Percentiles rank a stretch among this genome's conserved stretches.
phyloP scores from a whole-genome alignment of 2,888 invertebrate species.

The Bursaphelenchus okinawaensis region DNA sequence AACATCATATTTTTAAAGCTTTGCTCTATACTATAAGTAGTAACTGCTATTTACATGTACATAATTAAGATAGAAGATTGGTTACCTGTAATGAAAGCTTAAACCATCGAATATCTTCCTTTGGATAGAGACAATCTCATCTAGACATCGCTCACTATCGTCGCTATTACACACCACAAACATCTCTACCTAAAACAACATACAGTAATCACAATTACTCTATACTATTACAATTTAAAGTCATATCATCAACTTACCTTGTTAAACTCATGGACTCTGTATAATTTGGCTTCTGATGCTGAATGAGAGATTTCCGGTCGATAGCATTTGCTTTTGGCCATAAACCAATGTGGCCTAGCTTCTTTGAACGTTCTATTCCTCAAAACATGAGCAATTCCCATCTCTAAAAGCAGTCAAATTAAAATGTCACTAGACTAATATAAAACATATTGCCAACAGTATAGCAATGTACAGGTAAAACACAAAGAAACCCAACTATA shows the following conservation, averaged over 20 bases:
- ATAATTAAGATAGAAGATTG: not conserved
- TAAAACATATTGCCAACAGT: no score
- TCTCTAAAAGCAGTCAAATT: conserved; percentile 35
- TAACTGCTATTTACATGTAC: no score
- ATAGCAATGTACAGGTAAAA: no score
- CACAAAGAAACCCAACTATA: not conserved
- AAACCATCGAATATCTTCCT: conserved; percentile 41
- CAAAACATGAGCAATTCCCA: conserved; percentile 50
- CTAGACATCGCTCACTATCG: conserved; percentile 38
- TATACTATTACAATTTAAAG: no score
- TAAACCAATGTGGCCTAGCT: conserved; percentile 26
- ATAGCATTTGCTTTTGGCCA: conserved; percentile 51
- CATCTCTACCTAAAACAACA: conserved; percentile 52
- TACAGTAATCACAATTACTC: no score
- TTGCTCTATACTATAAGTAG: not conserved
- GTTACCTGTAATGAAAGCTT: conserved; percentile 47
- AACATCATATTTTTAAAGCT: conserved; percentile 11
- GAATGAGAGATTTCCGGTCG: conserved; percentile 52
- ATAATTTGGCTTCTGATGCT: conserved; percentile 45
- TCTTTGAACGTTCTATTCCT: not conserved
- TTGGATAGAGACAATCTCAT: conserved; percentile 44
- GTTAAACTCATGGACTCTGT: conserved; percentile 57
- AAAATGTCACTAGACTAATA: no score
- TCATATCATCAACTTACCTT: conserved; percentile 35
- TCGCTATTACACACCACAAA: conserved; percentile 47